Conservation (phyloP, 2,113 vertebrate species). For the Sarotherodon lohbergeri region DNA sequence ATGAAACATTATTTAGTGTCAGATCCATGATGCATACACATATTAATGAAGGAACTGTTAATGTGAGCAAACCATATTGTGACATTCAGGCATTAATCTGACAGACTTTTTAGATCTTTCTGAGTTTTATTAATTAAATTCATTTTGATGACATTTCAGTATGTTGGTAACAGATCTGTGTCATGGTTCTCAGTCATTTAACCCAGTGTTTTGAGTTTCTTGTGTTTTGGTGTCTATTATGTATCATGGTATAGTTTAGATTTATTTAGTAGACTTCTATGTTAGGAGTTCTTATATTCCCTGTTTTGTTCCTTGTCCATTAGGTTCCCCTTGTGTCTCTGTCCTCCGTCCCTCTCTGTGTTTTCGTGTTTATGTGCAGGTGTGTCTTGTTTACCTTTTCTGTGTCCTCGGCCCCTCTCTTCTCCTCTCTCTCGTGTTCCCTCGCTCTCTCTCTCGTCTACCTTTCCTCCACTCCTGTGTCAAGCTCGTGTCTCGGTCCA, state of each 20-base stretch:
- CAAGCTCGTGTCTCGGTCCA: neutral
- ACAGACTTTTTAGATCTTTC: neutral
- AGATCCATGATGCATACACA: neutral
- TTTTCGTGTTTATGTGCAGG: neutral
- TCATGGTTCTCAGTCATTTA: neutral
- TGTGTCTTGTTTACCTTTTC: neutral
- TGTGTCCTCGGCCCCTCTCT: neutral
- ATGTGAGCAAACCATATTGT: neutral
- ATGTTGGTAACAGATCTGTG: neutral
- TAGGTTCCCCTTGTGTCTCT: neutral
- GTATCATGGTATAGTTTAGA: neutral
- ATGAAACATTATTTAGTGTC: neutral
- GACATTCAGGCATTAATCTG: neutral
- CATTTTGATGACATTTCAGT: neutral
- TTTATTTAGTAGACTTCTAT: neutral
- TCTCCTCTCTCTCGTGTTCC: neutral
- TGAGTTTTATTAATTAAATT: neutral
- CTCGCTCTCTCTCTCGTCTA: neutral
- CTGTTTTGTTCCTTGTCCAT: neutral
- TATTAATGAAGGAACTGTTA: neutral
- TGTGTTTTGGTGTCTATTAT: neutral
- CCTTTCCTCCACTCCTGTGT: neutral
- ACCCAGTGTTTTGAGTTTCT: neutral
- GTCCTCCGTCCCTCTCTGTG: neutral
- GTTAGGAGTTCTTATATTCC: fast-evolving